Evolutionary conservation across 2,888 invertebrate genomes (phyloP).

Genomic region (Rhagonycha fulva): DNA sequence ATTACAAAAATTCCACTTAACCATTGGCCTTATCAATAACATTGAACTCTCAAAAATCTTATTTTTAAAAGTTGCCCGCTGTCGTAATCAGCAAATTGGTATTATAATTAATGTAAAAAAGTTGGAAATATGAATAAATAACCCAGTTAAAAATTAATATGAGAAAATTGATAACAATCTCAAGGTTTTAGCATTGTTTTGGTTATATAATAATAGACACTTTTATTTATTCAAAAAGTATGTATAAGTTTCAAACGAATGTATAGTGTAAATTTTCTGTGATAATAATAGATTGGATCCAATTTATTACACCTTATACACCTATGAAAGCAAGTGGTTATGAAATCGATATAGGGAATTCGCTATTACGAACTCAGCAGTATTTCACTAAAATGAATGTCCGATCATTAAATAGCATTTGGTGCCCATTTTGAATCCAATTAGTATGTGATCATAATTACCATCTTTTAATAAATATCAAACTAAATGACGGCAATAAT

Average conservation of each 20-base stretch:
- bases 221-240: neutral
- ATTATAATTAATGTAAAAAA: neutral
- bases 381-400: neutral
- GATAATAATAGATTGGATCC: neutral
- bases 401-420: slow-evolving; percentile 3
- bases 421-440: slow-evolving; percentile 1
- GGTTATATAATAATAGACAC: slow-evolving; percentile 1
- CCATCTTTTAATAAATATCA: neutral
- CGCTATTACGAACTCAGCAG: neutral
- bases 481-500: neutral
- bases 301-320: neutral
- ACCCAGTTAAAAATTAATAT: neutral
- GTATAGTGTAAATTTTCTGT: neutral
- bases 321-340: neutral
- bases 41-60: neutral
- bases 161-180: neutral
- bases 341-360: slow-evolving; percentile 1
- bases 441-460: neutral
- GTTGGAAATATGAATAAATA: neutral
- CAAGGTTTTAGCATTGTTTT: slow-evolving; percentile 5
- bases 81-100: neutral
- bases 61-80: neutral
- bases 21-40: neutral
- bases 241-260: neutral
- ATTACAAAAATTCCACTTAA: too few species aligned